These are phyloP conservation scores for Drosophila sp. DNA, from an alignment of 1,140 invertebrate genomes.

Conservation along the genomic window DNA sequence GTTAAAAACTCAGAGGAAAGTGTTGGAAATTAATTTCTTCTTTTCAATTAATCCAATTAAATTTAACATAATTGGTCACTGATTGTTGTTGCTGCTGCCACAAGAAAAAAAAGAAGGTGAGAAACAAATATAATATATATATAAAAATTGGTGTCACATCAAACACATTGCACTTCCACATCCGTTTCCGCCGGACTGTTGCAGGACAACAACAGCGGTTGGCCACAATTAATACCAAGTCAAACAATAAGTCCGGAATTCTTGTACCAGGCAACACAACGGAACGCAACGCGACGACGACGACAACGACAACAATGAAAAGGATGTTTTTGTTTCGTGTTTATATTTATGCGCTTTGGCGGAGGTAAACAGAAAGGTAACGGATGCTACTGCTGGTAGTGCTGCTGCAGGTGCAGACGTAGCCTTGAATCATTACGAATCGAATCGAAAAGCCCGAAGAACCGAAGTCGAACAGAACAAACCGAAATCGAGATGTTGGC, in stretches of 20 bases:
- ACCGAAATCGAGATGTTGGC: slow-evolving; percentile 14
- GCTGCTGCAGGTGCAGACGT: slow-evolving; percentile 48
- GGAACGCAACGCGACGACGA: slow-evolving; percentile 15
- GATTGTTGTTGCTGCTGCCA: slow-evolving; percentile 3
- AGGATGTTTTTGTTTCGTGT: slow-evolving; percentile 23
- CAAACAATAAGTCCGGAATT: slow-evolving; percentile 56
- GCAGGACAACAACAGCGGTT: slow-evolving; percentile 28
- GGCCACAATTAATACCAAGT: slow-evolving; percentile 49
- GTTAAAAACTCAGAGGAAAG: too few species aligned
- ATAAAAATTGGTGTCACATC: slow-evolving; percentile 58
- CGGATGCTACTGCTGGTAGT: slow-evolving; percentile 34
- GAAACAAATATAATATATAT: slow-evolving; percentile 16
- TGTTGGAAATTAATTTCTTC: too few species aligned
- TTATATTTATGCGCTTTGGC: slow-evolving; percentile 30
- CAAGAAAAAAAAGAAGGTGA: slow-evolving; percentile 31
- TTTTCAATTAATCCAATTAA: slow-evolving; percentile 14
- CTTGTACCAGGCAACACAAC: slow-evolving; percentile 14
- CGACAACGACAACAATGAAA: slow-evolving; percentile 24
- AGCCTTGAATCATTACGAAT: slow-evolving; percentile 59
- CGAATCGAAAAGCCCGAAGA: slow-evolving; percentile 18
- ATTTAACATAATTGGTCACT: slow-evolving; percentile 7
- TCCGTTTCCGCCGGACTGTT: slow-evolving; percentile 55
- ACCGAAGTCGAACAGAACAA: slow-evolving; percentile 12
- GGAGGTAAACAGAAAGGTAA: slow-evolving; percentile 38
- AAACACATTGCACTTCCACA: slow-evolving; percentile 75